Conservation (phyloP, 2,888 invertebrate species). For the Xanthostigma xanthostigma region DNA sequence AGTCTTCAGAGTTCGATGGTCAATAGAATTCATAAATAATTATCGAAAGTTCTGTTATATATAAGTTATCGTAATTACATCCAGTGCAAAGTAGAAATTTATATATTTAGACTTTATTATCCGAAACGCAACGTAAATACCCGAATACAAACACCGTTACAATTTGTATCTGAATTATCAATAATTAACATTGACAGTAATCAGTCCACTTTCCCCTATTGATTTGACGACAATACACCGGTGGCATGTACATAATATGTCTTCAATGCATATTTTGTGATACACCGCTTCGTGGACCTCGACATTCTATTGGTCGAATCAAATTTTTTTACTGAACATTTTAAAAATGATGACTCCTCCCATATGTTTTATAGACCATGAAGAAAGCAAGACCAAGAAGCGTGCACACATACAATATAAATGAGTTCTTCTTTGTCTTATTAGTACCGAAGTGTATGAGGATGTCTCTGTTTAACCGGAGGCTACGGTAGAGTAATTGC, state of each 20-base stretch:
- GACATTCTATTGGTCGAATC: slow-evolving; percentile 22
- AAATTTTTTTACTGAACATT: slow-evolving; percentile 20
- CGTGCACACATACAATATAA: background rate
- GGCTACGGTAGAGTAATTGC: slow-evolving; percentile 26
- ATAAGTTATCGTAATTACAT: no score
- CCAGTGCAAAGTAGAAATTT: no score
- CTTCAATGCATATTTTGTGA: slow-evolving; percentile 25
- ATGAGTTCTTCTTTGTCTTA: background rate
- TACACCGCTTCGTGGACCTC: slow-evolving; percentile 15
- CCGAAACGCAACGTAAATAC: no score
- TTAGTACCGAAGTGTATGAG: background rate
- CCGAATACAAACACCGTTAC: no score
- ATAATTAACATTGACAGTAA: no score
- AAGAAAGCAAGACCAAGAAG: slow-evolving; percentile 10
- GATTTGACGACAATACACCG: no score
- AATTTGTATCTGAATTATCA: no score
- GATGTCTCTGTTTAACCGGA: slow-evolving; percentile 15
- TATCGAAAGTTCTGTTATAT: no score
- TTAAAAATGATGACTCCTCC: slow-evolving; percentile 21
- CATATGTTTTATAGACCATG: slow-evolving; percentile 20
- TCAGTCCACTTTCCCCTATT: no score
- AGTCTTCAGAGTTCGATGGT: no score
- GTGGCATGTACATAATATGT: background rate
- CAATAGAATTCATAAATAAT: no score
- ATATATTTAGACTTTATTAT: no score